Evolutionary conservation across 2,888 invertebrate species (phyloP), one percentile per base, ranked within the genome.

Genomic region (Eubasilissa splendida): DNA sequence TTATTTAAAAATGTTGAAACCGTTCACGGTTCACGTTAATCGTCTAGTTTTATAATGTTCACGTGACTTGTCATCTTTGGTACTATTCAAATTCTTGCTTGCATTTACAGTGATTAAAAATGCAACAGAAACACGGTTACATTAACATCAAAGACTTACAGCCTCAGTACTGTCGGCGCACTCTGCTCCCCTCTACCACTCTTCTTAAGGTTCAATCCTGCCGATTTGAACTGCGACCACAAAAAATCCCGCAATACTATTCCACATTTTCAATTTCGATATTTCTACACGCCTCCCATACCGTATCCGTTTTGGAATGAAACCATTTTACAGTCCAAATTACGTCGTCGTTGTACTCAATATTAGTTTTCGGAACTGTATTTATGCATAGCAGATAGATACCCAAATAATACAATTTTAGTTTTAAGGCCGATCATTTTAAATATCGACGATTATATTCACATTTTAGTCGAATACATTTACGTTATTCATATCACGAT

Each of bases 291-390:
- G 33, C 8, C 50, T 68, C 50, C 66, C 66, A n/a, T 68, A 31
- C 31, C 63, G 31, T 33, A 63, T 63, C 63, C 63, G 66, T 14
- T 68, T 68, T 68, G 50, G 50, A 14, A 68, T 68, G 66, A 42
- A 68, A 50, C 66, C 50, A 68, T 68, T 68, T 63, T 63, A 31
- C 63, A 63, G 63, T 63, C 63, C 63, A 63, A 63, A 63, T 63
- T 63, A 63, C 31, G 42, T 63, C 63, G 42, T 63, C 42, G 42
- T 42, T 42, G 31, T 33, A 11, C 42, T 63, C 63, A 8, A 12
- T 33, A 42, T 63, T 33, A 63, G 63, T 33, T 63, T 63, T 63
- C 63, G 31, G 12, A 31, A 31, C 33, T 33, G 33, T 63, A 63
- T 63, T 63, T 63, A 63, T 42, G 42, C 7, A 5, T 42, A 42